Evolutionary conservation across 2,797 vertebrate genomes (phyloP).

Genomic region (Phrynocephalus forsythii): DNA sequence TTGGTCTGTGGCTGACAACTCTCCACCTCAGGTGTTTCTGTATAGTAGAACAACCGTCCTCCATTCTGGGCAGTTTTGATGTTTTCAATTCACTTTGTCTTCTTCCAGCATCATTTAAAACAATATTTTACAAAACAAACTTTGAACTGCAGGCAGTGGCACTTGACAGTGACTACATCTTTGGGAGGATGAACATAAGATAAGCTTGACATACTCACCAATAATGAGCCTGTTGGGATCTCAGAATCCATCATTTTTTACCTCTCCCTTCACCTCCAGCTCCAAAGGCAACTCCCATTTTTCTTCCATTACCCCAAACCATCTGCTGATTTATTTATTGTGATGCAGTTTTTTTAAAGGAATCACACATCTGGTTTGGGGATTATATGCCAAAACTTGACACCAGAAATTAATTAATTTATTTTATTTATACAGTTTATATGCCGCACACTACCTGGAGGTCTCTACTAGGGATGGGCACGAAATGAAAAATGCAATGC

Average conservation of each 20-base stretch:
- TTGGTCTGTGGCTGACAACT: neutral
- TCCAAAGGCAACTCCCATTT: neutral
- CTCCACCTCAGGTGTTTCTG: neutral
- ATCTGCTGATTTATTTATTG: neutral
- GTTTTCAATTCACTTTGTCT: slow-evolving; percentile 4
- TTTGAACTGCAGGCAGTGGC: slow-evolving; percentile 11
- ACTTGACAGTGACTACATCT: neutral
- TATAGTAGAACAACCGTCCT: neutral
- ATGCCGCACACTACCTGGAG: too few relatives aligned
- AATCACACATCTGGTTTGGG: neutral
- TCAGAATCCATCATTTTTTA: fast-evolving
- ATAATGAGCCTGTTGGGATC: neutral
- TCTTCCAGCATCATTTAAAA: slow-evolving; percentile 1
- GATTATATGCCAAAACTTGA: neutral
- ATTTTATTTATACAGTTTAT: too few relatives aligned
- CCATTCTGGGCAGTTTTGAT: neutral
- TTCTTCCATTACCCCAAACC: neutral
- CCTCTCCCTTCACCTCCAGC: neutral
- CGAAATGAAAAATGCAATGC: too few relatives aligned
- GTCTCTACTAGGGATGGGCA: too few relatives aligned
- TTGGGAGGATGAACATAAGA: neutral
- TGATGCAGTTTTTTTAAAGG: neutral
- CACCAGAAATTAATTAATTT: too few relatives aligned
- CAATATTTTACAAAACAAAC: neutral
- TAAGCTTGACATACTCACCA: fast-evolving